phyloP scores from a whole-genome alignment of 1,140 invertebrate genomes.

The Hormaphis cornu region DNA sequence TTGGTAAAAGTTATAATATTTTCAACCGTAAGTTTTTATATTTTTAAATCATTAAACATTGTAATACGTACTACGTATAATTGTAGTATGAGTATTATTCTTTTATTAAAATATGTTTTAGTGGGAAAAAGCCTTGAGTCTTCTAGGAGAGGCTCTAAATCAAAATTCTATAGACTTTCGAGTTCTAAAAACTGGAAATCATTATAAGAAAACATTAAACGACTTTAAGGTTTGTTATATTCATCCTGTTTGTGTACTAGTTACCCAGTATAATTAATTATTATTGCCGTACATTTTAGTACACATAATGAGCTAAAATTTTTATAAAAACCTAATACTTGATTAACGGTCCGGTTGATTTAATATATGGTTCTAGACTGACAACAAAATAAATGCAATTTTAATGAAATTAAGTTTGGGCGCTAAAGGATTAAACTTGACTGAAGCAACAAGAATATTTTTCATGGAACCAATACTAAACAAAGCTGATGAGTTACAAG shows the following conservation, averaged over 20 bases:
- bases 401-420: constrained; percentile 59
- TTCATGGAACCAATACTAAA: constrained; percentile 68
- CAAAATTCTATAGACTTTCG: constrained; percentile 51
- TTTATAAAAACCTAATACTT: no score
- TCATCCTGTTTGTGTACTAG: neutral
- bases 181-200: constrained; percentile 41
- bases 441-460: constrained; percentile 69
- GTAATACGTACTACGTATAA: no score
- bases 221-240: constrained; percentile 48
- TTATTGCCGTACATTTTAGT: no score
- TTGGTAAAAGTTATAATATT: constrained; percentile 63
- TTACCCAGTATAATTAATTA: no score
- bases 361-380: constrained; percentile 31
- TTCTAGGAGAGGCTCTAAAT: constrained; percentile 51
- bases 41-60: constrained; percentile 28
- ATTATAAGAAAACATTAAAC: constrained; percentile 46
- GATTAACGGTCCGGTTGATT: no score
- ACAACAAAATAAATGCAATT: constrained; percentile 51
- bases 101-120: no score
- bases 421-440: constrained; percentile 67
- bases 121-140: constrained; percentile 56
- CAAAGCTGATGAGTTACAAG: constrained; percentile 63
- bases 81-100: no score
- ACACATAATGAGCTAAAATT: no score
- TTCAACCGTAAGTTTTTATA: constrained; percentile 48